Evolutionary conservation across 2,113 vertebrate species (phyloP), one percentile per base, ranked within the genome.

Genomic region (Chlorocebus sabaeus): DNA sequence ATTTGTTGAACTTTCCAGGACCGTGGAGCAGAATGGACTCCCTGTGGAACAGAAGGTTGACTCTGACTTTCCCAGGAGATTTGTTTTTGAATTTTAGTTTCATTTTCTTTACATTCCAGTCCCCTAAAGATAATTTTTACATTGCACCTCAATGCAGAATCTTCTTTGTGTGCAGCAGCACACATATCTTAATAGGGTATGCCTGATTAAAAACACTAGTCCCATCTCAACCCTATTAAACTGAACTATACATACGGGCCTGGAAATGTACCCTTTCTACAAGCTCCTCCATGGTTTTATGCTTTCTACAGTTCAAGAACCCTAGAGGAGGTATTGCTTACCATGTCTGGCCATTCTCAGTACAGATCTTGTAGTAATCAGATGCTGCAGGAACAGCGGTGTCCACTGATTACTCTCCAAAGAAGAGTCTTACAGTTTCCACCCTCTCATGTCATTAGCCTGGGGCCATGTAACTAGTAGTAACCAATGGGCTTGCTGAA

Each of bases 71-170:
- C 35, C 73, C 52, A 50, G 35, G 38, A 93, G 70, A 79, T 50
- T 95, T 88, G 68, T 32, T 96, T 95, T 87, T 94, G 8, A 92
- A 79, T 64, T 94, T 95, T 89, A 50, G 70, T 92, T 94, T 93
- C 38, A 79, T 79, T 94, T 97, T 20, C 89, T 52, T 88, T 95
- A 73, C 16, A 97, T 48, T 85, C 59, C 6, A 67, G 10, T 68
- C 7, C 86, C 20, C 35, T 72, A 84, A 73, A 72, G 68, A 92
- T 25, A 97, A 80, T 30, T 72, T 83, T 95, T 84, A 86, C 18
- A 43, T 89, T 94, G 23, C 16, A 40, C 5, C 11, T 89, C 35
- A 68, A 35, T 45, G 32, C 35, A 89, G 67, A 97, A 50, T 64
- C 10, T 81, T 84, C 61, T 94, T 92, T 96, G 27, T 84, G 25